These are phyloP conservation scores for Cheilosia vernalis DNA, from an alignment of 2,888 invertebrate genomes.

Conservation along the genomic window DNA sequence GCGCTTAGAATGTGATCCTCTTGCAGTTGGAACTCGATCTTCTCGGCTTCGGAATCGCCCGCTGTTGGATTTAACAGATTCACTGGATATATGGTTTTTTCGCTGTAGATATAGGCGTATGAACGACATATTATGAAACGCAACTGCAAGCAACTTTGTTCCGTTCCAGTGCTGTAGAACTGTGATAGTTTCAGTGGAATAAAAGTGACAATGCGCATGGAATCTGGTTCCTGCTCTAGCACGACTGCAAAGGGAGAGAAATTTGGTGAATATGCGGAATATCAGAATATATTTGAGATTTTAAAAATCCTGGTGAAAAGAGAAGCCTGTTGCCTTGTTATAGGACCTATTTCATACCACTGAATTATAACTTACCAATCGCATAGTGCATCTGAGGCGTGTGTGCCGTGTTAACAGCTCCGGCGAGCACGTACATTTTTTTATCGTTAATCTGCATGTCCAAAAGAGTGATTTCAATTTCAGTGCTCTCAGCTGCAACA, in stretches of 20 bases:
- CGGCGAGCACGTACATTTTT: slow-evolving; percentile 89
- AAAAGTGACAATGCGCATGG: slow-evolving; percentile 79
- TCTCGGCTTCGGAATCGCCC: slow-evolving; percentile 81
- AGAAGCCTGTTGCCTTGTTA: too few relatives aligned
- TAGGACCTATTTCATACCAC: too few relatives aligned
- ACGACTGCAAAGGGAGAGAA: slow-evolving; percentile 76
- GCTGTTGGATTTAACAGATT: slow-evolving; percentile 78
- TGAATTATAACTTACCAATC: slow-evolving; percentile 85
- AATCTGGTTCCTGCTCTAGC: slow-evolving; percentile 77
- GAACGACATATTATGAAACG: slow-evolving; percentile 81
- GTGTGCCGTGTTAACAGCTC: slow-evolving; percentile 87
- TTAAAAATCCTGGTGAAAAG: too few relatives aligned
- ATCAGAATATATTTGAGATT: too few relatives aligned
- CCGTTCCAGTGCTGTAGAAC: slow-evolving; percentile 80
- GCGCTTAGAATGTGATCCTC: slow-evolving; percentile 90
- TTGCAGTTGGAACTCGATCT: slow-evolving; percentile 83
- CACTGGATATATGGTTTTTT: slow-evolving; percentile 81
- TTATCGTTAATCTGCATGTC: slow-evolving; percentile 90
- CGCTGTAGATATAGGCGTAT: slow-evolving; percentile 81
- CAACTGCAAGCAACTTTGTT: slow-evolving; percentile 80
- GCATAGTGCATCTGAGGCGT: slow-evolving; percentile 89
- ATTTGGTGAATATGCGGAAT: not conserved
- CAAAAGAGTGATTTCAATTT: slow-evolving; percentile 89
- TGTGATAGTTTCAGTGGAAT: slow-evolving; percentile 80
- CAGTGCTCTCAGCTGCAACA: slow-evolving; percentile 84